phyloP scores from a whole-genome alignment of 2,888 invertebrate species.

The Adineta ricciae region DNA sequence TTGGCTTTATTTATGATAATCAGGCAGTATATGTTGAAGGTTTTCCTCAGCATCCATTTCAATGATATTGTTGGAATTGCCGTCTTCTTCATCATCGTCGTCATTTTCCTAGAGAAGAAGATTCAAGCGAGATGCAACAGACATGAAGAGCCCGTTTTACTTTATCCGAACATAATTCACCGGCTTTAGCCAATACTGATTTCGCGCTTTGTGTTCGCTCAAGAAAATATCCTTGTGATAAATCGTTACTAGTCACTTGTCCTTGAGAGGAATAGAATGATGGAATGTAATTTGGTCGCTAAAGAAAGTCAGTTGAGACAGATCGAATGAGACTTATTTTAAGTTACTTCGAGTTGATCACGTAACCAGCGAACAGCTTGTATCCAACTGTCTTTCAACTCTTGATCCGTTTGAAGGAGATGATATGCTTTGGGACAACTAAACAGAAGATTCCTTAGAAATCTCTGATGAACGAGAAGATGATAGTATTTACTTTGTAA shows the following conservation, averaged over 20 bases:
- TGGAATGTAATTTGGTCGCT: conserved; percentile 48
- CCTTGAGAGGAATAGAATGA: conserved; percentile 73
- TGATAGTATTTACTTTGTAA: conserved; percentile 56
- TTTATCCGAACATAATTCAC: conserved; percentile 56
- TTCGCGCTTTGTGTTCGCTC: conserved; percentile 85
- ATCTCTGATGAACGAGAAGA: not conserved
- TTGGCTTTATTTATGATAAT: not conserved
- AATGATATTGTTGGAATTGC: not conserved
- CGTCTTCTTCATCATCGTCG: not conserved
- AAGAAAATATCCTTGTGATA: conserved; percentile 71
- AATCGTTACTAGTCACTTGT: conserved; percentile 65
- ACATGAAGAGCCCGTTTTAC: conserved; percentile 35
- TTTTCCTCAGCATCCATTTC: not conserved
- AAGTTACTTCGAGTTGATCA: conserved; percentile 67
- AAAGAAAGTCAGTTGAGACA: not conserved
- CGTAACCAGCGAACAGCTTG: conserved; percentile 84
- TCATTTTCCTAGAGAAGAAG: not conserved
- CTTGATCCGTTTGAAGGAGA: conserved; percentile 66
- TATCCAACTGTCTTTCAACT: conserved; percentile 74
- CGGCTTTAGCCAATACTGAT: conserved; percentile 70
- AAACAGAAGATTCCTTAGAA: not conserved
- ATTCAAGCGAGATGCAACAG: not conserved
- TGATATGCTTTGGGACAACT: conserved; percentile 63
- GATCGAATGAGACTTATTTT: not conserved
- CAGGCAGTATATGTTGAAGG: not conserved